Conservation (phyloP, 2,888 invertebrate genomes). For the Saturnia japonica region DNA sequence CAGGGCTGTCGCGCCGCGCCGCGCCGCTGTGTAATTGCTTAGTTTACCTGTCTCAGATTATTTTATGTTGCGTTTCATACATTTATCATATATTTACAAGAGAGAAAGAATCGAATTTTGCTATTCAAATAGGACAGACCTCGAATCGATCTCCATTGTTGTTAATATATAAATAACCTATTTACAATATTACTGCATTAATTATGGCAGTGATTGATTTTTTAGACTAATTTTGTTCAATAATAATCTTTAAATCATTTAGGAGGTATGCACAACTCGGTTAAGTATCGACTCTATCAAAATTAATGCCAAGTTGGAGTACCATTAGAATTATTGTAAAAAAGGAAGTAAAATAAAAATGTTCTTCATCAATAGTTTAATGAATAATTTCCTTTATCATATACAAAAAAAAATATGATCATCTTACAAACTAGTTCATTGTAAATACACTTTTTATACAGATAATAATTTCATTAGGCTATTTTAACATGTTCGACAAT, state of each 20-base stretch:
- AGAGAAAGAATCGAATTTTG: background rate
- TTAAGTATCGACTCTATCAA: background rate
- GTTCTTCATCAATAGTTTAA: background rate
- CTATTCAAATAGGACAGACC: background rate
- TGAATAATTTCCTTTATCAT: slow-evolving; percentile 1
- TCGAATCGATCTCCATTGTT: slow-evolving; percentile 20
- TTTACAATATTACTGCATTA: slow-evolving; percentile 9
- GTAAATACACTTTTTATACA: slow-evolving; percentile 24
- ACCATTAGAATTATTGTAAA: background rate
- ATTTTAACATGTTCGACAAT: background rate
- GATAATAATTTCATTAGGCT: slow-evolving; percentile 29
- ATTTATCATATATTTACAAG: background rate
- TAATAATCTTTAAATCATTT: background rate
- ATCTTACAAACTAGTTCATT: slow-evolving; percentile 15
- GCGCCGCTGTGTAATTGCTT: too few relatives aligned
- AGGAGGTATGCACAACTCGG: background rate
- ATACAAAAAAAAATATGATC: slow-evolving; percentile 10
- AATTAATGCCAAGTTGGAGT: background rate
- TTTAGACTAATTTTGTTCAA: background rate
- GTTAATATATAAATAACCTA: slow-evolving; percentile 14
- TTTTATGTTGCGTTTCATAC: background rate
- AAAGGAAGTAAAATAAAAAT: background rate
- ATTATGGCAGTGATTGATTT: background rate
- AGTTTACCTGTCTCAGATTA: background rate
- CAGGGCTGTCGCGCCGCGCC: too few relatives aligned